Evolutionary conservation across 2,797 vertebrate species (phyloP).

Genomic region (Coilia nasus): DNA sequence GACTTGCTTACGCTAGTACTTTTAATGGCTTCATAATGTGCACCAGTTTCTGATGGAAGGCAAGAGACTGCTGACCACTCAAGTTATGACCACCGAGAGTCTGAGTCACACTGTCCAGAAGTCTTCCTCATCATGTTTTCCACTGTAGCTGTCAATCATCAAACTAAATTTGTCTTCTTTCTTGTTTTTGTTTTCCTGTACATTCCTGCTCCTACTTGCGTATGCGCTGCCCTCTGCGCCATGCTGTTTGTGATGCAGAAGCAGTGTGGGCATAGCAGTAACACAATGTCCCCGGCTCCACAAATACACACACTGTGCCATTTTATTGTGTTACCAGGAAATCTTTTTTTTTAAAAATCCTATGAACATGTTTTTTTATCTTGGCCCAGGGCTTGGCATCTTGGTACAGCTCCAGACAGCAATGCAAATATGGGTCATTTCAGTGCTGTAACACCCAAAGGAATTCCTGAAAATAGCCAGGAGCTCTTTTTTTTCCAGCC

Average conservation of each 20-base stretch:
- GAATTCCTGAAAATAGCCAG: background rate
- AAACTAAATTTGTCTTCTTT: background rate
- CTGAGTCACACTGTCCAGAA: background rate
- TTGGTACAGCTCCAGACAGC: background rate
- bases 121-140: background rate
- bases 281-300: background rate
- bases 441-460: background rate
- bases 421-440: background rate
- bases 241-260: background rate
- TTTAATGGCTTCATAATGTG: background rate
- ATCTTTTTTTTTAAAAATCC: conserved; percentile 1
- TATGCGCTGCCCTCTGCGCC: background rate
- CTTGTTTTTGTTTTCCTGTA: background rate
- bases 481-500: background rate
- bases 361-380: background rate
- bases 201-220: background rate
- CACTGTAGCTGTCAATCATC: background rate
- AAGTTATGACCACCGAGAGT: background rate
- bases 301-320: background rate
- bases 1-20: no score
- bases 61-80: background rate
- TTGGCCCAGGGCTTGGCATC: background rate
- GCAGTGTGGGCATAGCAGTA: background rate
- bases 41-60: background rate
- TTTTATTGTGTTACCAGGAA: background rate